phyloP scores from a whole-genome alignment of 1,140 invertebrate species.

The Drosophila grimshawi region DNA sequence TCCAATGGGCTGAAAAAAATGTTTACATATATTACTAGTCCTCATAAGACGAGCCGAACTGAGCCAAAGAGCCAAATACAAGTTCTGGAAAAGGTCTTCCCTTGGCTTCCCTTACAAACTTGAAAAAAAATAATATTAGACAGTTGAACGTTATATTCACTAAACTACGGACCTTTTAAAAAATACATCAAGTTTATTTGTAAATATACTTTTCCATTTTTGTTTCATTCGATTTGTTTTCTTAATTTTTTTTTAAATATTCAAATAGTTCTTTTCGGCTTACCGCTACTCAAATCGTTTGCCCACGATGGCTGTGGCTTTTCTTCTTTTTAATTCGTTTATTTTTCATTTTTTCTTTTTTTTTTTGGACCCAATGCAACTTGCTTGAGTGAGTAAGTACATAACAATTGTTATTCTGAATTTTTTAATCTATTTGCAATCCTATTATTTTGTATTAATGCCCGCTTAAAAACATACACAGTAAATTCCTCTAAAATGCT shows the following conservation, averaged over 20 bases:
- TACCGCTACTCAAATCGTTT: slow-evolving; percentile 43
- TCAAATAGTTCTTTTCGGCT: slow-evolving; percentile 22
- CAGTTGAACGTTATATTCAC: slow-evolving; percentile 60
- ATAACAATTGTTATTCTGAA: slow-evolving; percentile 17
- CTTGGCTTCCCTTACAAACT: slow-evolving; percentile 5
- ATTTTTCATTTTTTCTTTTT: slow-evolving; percentile 28
- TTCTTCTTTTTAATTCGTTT: slow-evolving; percentile 18
- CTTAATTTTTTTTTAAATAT: slow-evolving; percentile 11
- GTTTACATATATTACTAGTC: neutral
- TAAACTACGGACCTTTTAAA: slow-evolving; percentile 78
- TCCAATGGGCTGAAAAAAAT: slow-evolving; percentile 4
- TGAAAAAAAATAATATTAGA: slow-evolving; percentile 33
- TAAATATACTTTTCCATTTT: slow-evolving; percentile 18
- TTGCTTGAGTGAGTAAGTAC: slow-evolving; percentile 64
- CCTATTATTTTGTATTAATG: slow-evolving; percentile 47
- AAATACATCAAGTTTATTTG: slow-evolving; percentile 58
- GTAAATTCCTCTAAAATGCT: slow-evolving; percentile 82
- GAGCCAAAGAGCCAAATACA: too few species aligned
- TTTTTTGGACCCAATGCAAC: slow-evolving; percentile 73
- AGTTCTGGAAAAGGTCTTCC: neutral
- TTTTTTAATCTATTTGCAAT: slow-evolving; percentile 56
- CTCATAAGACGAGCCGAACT: neutral
- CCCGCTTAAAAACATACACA: slow-evolving; percentile 69
- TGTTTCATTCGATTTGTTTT: slow-evolving; percentile 2
- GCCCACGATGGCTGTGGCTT: slow-evolving; percentile 46